phyloP scores from a whole-genome alignment of 1,140 invertebrate genomes.

The Probaryconus sp. region DNA sequence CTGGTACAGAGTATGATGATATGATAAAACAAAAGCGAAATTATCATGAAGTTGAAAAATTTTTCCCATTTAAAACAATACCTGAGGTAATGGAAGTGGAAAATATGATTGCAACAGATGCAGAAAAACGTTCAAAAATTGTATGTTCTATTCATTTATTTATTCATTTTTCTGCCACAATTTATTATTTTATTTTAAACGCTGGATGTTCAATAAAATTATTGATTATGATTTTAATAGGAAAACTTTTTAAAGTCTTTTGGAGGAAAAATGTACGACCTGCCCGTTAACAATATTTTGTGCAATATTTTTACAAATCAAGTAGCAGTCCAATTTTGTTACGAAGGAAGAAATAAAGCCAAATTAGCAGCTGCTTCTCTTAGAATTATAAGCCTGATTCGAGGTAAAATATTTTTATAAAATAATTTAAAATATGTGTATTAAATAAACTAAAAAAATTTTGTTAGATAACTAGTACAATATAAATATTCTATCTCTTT shows the following conservation, averaged over 20 bases:
- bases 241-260: slow-evolving; percentile 40
- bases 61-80: slow-evolving; percentile 17
- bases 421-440: neutral
- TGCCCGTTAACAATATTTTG: slow-evolving; percentile 30
- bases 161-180: slow-evolving; percentile 5
- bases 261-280: slow-evolving; percentile 19
- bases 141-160: slow-evolving; percentile 10
- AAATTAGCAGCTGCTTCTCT: slow-evolving; percentile 26
- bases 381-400: slow-evolving; percentile 30
- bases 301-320: slow-evolving; percentile 24
- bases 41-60: slow-evolving; percentile 24
- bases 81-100: slow-evolving; percentile 14
- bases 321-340: slow-evolving; percentile 35
- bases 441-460: neutral
- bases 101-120: slow-evolving; percentile 19
- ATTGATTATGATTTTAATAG: slow-evolving; percentile 7
- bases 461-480: neutral
- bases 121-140: slow-evolving; percentile 17
- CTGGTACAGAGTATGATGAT: neutral
- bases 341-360: slow-evolving; percentile 35
- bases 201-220: neutral
- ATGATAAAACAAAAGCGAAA: slow-evolving; percentile 14
- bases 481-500: slow-evolving; percentile 6
- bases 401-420: slow-evolving; percentile 30
- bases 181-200: neutral